Evolutionary conservation across 1,140 invertebrate genomes (phyloP).

Genomic region (Antheraea mylitta): DNA sequence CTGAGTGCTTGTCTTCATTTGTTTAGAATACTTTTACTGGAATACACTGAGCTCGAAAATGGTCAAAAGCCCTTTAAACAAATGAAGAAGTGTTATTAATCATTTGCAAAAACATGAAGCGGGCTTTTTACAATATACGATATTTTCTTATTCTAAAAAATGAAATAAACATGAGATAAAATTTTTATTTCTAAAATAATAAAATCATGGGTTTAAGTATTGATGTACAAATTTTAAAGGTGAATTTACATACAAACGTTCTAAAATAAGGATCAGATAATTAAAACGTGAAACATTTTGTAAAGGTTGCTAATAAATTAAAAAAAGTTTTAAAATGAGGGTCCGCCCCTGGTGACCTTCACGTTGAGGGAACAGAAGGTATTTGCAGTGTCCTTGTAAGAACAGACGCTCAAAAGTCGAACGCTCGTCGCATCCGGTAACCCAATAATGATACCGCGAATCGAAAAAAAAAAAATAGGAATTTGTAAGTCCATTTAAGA

Average conservation of each 20-base stretch:
- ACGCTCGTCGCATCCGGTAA: slow-evolving; percentile 48
- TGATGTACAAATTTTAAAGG: background rate
- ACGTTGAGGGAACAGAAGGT: slow-evolving; percentile 50
- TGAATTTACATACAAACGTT: background rate
- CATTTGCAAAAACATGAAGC: too few relatives aligned
- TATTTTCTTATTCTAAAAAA: too few relatives aligned
- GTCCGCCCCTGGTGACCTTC: slow-evolving; percentile 35
- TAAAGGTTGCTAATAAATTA: slow-evolving; percentile 3
- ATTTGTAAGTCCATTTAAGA: background rate
- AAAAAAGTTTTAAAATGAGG: slow-evolving; percentile 17
- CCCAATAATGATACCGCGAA: slow-evolving; percentile 15
- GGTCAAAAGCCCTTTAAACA: too few relatives aligned
- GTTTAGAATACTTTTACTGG: too few relatives aligned
- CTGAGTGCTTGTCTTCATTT: too few relatives aligned
- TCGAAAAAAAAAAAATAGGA: background rate
- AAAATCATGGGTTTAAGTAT: background rate
- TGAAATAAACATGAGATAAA: too few relatives aligned
- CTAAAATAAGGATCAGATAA: slow-evolving; percentile 6
- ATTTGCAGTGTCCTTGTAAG: slow-evolving; percentile 48
- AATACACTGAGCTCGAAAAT: too few relatives aligned
- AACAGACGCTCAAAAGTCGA: slow-evolving; percentile 34
- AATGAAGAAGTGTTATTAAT: too few relatives aligned
- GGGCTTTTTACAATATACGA: too few relatives aligned
- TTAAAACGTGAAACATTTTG: background rate
- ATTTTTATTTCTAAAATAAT: background rate